Evolutionary conservation across 2,113 vertebrate genomes (phyloP).

Genomic region (Ellobius talpinus): DNA sequence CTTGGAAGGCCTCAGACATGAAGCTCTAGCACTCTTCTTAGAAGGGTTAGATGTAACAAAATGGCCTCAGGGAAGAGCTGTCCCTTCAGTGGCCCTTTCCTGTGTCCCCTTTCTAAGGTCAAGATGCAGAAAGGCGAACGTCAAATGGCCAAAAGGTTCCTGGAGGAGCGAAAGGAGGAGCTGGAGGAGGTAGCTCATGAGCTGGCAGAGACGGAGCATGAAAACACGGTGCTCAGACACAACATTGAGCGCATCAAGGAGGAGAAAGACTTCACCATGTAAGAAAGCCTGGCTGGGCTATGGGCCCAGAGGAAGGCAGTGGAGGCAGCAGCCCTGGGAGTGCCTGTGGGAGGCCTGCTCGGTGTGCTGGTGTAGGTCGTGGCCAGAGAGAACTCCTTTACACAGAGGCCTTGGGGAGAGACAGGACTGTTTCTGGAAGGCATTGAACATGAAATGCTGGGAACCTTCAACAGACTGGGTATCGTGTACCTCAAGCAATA

Average conservation of each 20-base stretch:
- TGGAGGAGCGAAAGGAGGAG: constrained; percentile 90
- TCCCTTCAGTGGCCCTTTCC: constrained; percentile 32
- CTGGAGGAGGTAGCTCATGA: constrained; percentile 92
- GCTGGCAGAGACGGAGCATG: constrained; percentile 91
- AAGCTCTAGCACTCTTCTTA: not conserved
- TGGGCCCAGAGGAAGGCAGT: not conserved
- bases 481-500: not conserved
- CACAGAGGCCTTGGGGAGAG: not conserved
- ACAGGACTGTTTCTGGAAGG: no score
- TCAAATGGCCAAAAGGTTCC: constrained; percentile 90
- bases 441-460: not conserved
- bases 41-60: not conserved
- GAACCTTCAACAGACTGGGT: rapidly evolving
- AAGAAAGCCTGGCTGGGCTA: constrained; percentile 12
- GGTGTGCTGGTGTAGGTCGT: rapidly evolving
- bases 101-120: constrained; percentile 83
- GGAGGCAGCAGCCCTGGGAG: not conserved
- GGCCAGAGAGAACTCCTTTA: not conserved
- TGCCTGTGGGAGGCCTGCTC: not conserved
- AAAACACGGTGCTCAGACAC: constrained; percentile 90
- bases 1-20: not conserved
- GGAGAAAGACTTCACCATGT: constrained; percentile 89
- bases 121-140: constrained; percentile 90
- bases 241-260: constrained; percentile 93
- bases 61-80: not conserved